Percentiles rank a stretch among this genome's conserved stretches.
Evolutionary conservation across 2,888 invertebrate genomes (phyloP).

Genomic region (Diplolepis rosae): DNA sequence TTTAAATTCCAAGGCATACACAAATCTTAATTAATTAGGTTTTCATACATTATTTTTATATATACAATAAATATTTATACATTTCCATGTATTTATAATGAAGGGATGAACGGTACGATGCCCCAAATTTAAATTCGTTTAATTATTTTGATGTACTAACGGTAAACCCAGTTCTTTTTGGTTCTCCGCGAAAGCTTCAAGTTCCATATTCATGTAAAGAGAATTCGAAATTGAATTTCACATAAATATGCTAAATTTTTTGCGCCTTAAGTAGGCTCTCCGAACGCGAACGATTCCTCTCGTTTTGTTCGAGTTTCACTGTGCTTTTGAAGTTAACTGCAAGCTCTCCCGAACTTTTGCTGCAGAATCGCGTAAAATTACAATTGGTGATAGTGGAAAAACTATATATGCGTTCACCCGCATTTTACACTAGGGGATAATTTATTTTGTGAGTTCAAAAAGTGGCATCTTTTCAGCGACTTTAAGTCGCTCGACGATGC

Average conservation of each 20-base stretch:
- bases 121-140: constrained; percentile 7
- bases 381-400: not conserved
- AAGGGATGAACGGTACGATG: not conserved
- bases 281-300: not conserved
- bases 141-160: constrained; percentile 12
- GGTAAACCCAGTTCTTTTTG: not conserved
- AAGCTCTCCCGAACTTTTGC: not conserved
- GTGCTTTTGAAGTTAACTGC: constrained; percentile 10
- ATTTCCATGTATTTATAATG: not conserved
- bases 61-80: not conserved
- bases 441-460: constrained; percentile 13
- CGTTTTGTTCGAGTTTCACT: constrained; percentile 2
- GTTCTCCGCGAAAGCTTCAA: constrained; percentile 13
- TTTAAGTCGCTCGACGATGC: not conserved
- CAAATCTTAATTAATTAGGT: too few relatives aligned
- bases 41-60: not conserved
- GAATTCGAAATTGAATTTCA: constrained; percentile 22
- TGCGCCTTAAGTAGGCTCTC: constrained; percentile 22
- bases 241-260: constrained; percentile 25
- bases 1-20: too few relatives aligned
- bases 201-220: constrained; percentile 23
- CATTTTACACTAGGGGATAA: not conserved
- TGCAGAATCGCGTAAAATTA: not conserved
- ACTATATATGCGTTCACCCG: not conserved
- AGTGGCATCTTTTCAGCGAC: not conserved